These are phyloP conservation scores for Eulemur albifrons DNA, from an alignment of 2,797 vertebrate species.

Conservation along the genomic window DNA sequence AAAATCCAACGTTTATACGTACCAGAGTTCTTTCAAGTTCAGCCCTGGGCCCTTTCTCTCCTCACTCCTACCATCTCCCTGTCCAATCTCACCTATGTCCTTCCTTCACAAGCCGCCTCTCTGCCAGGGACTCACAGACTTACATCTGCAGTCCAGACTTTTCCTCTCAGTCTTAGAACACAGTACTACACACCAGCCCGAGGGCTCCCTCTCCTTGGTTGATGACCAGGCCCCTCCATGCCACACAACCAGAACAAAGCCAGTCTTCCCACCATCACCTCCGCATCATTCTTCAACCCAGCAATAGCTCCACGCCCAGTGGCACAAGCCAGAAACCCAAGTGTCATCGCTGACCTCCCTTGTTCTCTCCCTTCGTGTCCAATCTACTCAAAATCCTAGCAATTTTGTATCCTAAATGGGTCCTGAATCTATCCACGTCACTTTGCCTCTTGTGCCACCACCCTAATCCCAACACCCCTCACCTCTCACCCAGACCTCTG, in stretches of 20 bases:
- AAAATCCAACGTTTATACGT: not conserved
- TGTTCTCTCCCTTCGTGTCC: not conserved
- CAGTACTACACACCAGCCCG: not conserved
- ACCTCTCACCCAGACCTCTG: not conserved
- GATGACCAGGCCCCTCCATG: not conserved
- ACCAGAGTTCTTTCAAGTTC: not conserved
- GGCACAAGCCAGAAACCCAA: not conserved
- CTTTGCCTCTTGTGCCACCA: not conserved
- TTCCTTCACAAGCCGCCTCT: not conserved
- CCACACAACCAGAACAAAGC: not conserved
- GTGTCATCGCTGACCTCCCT: not conserved
- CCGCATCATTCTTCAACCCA: not conserved
- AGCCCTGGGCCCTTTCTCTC: not conserved
- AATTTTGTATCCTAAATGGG: not conserved
- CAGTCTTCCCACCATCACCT: not conserved
- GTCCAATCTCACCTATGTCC: not conserved
- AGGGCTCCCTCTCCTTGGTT: not conserved
- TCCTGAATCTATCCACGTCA: not conserved
- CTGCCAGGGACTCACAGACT: not conserved
- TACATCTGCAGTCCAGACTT: not conserved
- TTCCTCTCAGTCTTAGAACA: not conserved
- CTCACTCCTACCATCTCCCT: not conserved
- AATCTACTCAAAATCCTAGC: not conserved
- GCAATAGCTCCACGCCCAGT: not conserved
- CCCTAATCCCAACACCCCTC: not conserved